Percentiles rank a stretch among this genome's conserved stretches.
phyloP scores from a whole-genome alignment of 2,113 vertebrate species.

The Egretta garzetta region DNA sequence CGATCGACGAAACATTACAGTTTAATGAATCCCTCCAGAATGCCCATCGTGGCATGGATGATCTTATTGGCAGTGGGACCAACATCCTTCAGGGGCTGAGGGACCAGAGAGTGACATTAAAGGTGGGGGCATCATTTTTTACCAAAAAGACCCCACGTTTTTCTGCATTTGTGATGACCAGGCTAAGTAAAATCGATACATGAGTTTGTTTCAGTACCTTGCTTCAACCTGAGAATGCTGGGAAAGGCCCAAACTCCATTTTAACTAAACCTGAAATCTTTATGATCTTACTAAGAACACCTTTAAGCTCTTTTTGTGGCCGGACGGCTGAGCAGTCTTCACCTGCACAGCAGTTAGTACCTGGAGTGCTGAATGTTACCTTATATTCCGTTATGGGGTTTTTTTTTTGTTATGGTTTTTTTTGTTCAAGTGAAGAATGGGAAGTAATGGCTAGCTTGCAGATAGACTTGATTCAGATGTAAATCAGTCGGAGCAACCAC shows the following conservation, averaged over 20 bases:
- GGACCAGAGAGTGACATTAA: slow-evolving; percentile 92
- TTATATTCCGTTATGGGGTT: neutral
- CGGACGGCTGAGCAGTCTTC: neutral
- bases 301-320: neutral
- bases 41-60: slow-evolving; percentile 93
- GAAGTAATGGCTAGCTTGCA: neutral
- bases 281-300: neutral
- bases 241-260: neutral
- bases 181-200: neutral
- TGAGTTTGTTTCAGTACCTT: neutral
- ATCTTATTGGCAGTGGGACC: slow-evolving; percentile 92
- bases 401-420: neutral
- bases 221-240: neutral
- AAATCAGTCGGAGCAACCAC: neutral
- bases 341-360: neutral
- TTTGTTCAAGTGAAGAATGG: neutral
- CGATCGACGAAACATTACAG: slow-evolving; percentile 95
- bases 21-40: slow-evolving; percentile 90
- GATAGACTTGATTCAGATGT: neutral
- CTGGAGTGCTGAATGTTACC: neutral
- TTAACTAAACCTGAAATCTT: neutral
- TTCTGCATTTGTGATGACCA: neutral
- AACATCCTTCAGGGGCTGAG: slow-evolving; percentile 90
- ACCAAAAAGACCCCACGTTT: neutral
- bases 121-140: slow-evolving; percentile 80